Evolutionary conservation across 2,797 vertebrate species (phyloP), one percentile per base, ranked within the genome.

Genomic region (Oceanodroma leucorhoa): DNA sequence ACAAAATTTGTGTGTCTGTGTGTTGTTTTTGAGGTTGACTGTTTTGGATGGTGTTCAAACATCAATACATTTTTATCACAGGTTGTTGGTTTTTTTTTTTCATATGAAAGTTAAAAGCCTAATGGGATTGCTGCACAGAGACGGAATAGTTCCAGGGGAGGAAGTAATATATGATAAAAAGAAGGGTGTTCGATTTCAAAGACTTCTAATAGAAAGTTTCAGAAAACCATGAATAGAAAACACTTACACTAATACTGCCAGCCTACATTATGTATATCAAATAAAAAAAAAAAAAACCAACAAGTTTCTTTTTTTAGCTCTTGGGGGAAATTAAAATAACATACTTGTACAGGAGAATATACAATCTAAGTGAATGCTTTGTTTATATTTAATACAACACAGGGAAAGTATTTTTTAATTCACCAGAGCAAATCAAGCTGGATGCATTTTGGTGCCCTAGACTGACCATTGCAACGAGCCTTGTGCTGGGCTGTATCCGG

Each of bases 131-230:
- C 96, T 66, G 86, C 95, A 95, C 78, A 91, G 94, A 93, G 96
- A 91, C 50, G 20, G 92, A 96, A 86, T 8, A 32, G 97, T 96
- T 97, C 96, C 96, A 81, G 55, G 93, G 92, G 95, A 98, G 97
- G 98, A 98, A 98, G 97, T 94, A 60, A 92, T 93, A 92, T 62
- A 83, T 97, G 97, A 96, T 97, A 95, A 98, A 98, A 97, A 96
- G 96, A 93, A 53, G 87, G 81, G 97, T 95, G 95, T 97, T 96
- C 15, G 4, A 95, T 98, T 98, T 98, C 98, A 98, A 98, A 98
- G 97, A 16, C 95, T 93, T 93, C 85, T 85, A 38, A 40, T 36
- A 89, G 96, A 97, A 97, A 73, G 80, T 75, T 92, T 91, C 83
- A 76, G 79, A 94, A 90, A 85, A 65, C 53, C 89, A 75, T 65